phyloP scores from a whole-genome alignment of 2,888 invertebrate species.

The Eudasyphora cyanicolor region DNA sequence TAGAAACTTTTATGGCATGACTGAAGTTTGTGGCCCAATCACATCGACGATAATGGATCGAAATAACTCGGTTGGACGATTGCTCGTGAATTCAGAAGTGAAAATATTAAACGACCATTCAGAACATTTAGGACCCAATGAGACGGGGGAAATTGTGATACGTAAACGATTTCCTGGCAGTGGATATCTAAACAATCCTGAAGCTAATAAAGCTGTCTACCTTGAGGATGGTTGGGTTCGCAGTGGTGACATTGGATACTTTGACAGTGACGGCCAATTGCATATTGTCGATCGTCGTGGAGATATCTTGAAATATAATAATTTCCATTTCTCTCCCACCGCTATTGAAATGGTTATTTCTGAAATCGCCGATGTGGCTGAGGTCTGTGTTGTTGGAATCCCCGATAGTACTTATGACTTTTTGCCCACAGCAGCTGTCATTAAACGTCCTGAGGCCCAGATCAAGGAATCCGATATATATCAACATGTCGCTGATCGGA shows the following conservation, averaged over 20 bases:
- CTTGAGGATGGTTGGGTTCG: slow-evolving; percentile 75
- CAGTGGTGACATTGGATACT: slow-evolving; percentile 77
- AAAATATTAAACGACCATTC: slow-evolving; percentile 65
- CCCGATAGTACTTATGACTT: slow-evolving; percentile 71
- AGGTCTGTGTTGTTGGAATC: slow-evolving; percentile 74
- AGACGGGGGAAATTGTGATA: slow-evolving; percentile 74
- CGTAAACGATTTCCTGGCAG: slow-evolving; percentile 69
- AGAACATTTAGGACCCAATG: slow-evolving; percentile 55
- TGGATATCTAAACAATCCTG: slow-evolving; percentile 74
- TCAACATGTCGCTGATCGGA: slow-evolving; percentile 66
- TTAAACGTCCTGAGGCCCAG: slow-evolving; percentile 62
- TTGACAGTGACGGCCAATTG: slow-evolving; percentile 74
- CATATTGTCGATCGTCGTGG: slow-evolving; percentile 75
- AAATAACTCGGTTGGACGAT: slow-evolving; percentile 62
- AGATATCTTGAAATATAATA: slow-evolving; percentile 75
- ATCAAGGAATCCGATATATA: slow-evolving; percentile 61
- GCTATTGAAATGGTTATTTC: slow-evolving; percentile 74
- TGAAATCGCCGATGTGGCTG: slow-evolving; percentile 70
- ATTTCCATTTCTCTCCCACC: slow-evolving; percentile 74
- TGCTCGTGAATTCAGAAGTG: slow-evolving; percentile 48
- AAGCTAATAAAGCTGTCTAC: slow-evolving; percentile 69
- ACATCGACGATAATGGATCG: slow-evolving; percentile 32
- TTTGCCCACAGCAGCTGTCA: slow-evolving; percentile 74
- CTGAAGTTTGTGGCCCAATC: slow-evolving; percentile 63
- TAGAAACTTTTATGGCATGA: slow-evolving; percentile 68